phyloP scores from a whole-genome alignment of 2,888 invertebrate genomes.

The Rhogogaster chlorosoma region DNA sequence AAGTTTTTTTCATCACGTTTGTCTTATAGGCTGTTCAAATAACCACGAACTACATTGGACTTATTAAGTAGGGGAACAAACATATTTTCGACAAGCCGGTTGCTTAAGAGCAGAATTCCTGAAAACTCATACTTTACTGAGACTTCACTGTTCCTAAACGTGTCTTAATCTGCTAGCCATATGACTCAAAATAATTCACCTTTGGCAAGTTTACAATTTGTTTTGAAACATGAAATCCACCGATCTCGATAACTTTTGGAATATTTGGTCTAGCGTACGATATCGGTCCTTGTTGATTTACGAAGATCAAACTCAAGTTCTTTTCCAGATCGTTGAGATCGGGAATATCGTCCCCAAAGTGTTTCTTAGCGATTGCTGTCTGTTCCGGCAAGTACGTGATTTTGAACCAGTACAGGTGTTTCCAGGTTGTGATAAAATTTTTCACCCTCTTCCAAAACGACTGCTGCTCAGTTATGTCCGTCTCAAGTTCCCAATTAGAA shows the following conservation, averaged over 20 bases:
- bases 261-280: slow-evolving; percentile 59
- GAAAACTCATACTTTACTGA: no score
- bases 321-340: slow-evolving; percentile 69
- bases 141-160: neutral
- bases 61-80: no score
- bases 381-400: neutral
- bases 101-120: no score
- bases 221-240: slow-evolving; percentile 56
- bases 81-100: no score
- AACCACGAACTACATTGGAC: no score
- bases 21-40: no score
- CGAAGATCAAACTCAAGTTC: slow-evolving; percentile 61
- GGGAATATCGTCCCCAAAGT: slow-evolving; percentile 72
- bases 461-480: slow-evolving; percentile 50
- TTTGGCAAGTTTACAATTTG: slow-evolving; percentile 55
- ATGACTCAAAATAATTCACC: slow-evolving; percentile 54
- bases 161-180: neutral
- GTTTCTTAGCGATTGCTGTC: slow-evolving; percentile 57
- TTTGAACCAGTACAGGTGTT: neutral
- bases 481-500: slow-evolving; percentile 63
- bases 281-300: slow-evolving; percentile 61
- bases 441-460: slow-evolving; percentile 53
- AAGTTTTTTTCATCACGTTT: neutral
- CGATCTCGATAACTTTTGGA: slow-evolving; percentile 59
- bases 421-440: slow-evolving; percentile 7